Base-by-base conservation (phyloP, 2,797 vertebrate species). In the Enteromius anoplus region DNA sequence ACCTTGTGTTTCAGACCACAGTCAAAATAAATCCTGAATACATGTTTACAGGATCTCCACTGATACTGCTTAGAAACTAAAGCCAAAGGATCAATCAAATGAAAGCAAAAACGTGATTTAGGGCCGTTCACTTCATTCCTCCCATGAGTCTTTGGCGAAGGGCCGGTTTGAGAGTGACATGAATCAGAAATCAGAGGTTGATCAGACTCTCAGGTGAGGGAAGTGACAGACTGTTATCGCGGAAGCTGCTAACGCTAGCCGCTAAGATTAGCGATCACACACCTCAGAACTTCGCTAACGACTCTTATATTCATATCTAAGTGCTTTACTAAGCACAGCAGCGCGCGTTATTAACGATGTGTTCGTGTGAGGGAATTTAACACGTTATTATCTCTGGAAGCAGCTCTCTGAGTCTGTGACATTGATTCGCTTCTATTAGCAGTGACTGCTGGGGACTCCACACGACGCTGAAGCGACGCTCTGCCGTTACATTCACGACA, bases 191-290 rank as follows among this genome's bases (percentile, higher is more conserved):
- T 8, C 37, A 9, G 40, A 9, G 40, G 40, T 12, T 14, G 26
- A 21, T 72, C 17, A 32, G 47, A 71, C 23, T 69, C 37, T 70
- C 14, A 9, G 68, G n/a, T 23, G n/a, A 42, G 66, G 2, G 0
- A 45, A 26, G 40, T 49, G 19, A 51, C 62, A 68, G 3, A 23
- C 75, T 21, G 66, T 80, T 70, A 60, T 45, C 45, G 65, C 78
- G 53, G 68, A 71, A 60, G 51, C 68, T 60, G 68, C 68, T 80
- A 71, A 71, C 34, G 78, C 53, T 71, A 71, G 40, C 65, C 34
- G 51, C 23, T 45, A 3, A 42, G n/a, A 53, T 21, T 17, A 58
- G 49, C 78, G 12, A 70, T 9, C 14, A 21, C 34, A 68, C 34
- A 40, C 21, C 40, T 26, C 0, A 4, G 12, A 55, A 10, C 29